Percentiles rank a stretch among this genome's conserved stretches.
Evolutionary conservation across 2,888 invertebrate genomes (phyloP).

Genomic region (Drosophila pseudotakahashii): DNA sequence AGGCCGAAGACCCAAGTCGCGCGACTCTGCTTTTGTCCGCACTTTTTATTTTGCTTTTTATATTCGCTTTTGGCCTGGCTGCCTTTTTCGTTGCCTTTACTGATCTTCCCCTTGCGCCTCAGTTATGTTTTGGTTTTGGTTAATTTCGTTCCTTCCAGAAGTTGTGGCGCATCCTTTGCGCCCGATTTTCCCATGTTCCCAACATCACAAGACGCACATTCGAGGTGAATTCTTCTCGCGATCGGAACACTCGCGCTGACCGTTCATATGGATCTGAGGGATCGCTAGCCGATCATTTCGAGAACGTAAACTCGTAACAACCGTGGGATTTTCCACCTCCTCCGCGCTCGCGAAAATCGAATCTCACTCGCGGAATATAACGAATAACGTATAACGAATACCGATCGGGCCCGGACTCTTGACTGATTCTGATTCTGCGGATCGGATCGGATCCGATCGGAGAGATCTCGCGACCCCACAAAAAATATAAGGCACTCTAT

Average conservation of each 20-base stretch:
- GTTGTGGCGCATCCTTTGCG: constrained; percentile 67
- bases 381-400: constrained; percentile 5
- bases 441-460: constrained; percentile 24
- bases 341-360: constrained; percentile 42
- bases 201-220: constrained; percentile 30
- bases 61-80: neutral
- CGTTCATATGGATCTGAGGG: constrained; percentile 32
- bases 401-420: constrained; percentile 28
- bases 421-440: constrained; percentile 30
- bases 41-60: constrained; percentile 38
- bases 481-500: constrained; percentile 40
- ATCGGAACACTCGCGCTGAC: constrained; percentile 39
- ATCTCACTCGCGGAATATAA: constrained; percentile 23
- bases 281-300: constrained; percentile 26
- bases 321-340: constrained; percentile 41
- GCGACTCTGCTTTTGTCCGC: constrained; percentile 49
- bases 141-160: constrained; percentile 37
- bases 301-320: constrained; percentile 32
- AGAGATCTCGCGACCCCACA: constrained; percentile 31
- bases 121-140: constrained; percentile 39
- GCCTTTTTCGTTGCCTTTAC: constrained; percentile 10
- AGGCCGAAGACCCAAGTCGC: constrained; percentile 30
- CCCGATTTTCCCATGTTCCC: constrained; percentile 68
- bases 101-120: constrained; percentile 34
- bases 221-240: constrained; percentile 27